These are phyloP conservation scores for Leptatherina wallacei DNA, from an alignment of 2,797 vertebrate genomes.

Conservation along the genomic window DNA sequence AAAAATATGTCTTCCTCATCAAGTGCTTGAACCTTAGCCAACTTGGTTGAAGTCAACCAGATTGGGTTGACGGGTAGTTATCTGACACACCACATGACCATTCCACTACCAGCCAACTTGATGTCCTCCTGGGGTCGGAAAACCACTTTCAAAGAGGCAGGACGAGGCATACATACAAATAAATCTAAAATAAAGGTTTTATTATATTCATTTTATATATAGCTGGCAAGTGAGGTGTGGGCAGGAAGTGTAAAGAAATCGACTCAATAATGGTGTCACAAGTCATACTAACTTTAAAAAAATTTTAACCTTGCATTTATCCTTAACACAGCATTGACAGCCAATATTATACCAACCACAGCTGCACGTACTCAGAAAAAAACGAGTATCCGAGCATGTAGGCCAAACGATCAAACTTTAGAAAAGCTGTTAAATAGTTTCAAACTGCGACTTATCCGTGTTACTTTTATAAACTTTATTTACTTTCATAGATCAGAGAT, in stretches of 20 bases:
- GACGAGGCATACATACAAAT: background rate
- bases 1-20: slow-evolving; percentile 5
- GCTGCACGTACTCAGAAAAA: slow-evolving; percentile 4
- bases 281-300: background rate
- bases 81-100: slow-evolving; percentile 56
- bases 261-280: background rate
- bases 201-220: background rate
- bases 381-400: background rate
- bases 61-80: slow-evolving; percentile 8
- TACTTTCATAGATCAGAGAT: background rate
- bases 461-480: accelerated
- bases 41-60: slow-evolving; percentile 40
- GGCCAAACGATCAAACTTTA: background rate
- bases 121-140: slow-evolving; percentile 16
- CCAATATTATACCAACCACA: background rate
- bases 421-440: background rate
- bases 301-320: background rate
- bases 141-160: slow-evolving; percentile 25
- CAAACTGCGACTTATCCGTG: accelerated
- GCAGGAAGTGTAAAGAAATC: background rate
- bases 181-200: background rate
- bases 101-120: slow-evolving; percentile 44
- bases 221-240: background rate
- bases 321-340: background rate
- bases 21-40: slow-evolving; percentile 15